Conservation (phyloP, 2,113 vertebrate genomes). For the Eleginops maclovinus region DNA sequence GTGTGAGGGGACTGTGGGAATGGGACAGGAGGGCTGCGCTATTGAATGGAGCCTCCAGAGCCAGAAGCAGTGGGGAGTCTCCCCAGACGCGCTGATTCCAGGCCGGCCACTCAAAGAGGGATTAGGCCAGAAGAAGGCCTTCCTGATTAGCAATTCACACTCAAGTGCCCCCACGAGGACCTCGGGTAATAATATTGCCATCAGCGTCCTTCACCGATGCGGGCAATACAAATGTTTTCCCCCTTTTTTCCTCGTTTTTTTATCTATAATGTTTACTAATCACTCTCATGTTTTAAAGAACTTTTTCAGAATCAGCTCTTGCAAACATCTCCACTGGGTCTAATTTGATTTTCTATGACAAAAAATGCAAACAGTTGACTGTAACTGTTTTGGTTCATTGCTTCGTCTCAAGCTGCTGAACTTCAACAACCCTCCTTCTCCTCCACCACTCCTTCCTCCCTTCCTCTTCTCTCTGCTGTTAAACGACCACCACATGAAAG, state of each 20-base stretch:
- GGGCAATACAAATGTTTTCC: conserved; percentile 66
- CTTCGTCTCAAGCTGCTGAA: conserved; percentile 18
- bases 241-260: conserved; percentile 45
- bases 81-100: conserved; percentile 91
- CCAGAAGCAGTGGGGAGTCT: conserved; percentile 98
- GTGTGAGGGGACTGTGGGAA: conserved; percentile 95
- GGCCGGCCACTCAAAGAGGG: conserved; percentile 95
- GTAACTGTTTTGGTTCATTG: conserved; percentile 54
- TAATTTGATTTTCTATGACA: conserved; percentile 37
- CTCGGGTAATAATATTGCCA: conserved; percentile 95
- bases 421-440: neutral
- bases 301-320: conserved; percentile 19
- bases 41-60: conserved; percentile 93
- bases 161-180: conserved; percentile 92
- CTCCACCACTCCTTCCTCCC: conserved; percentile 28
- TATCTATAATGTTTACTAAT: conserved; percentile 32
- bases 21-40: conserved; percentile 88
- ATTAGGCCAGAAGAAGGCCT: conserved; percentile 94
- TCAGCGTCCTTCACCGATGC: conserved; percentile 73
- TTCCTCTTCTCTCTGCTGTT: conserved; percentile 52
- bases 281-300: conserved; percentile 30
- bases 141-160: conserved; percentile 98
- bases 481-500: conserved; percentile 77
- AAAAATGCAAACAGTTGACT: conserved; percentile 42
- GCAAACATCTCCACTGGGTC: conserved; percentile 11